Evolutionary conservation across 2,797 vertebrate genomes (phyloP), one percentile per base, ranked within the genome.

Genomic region (Todus mexicanus): DNA sequence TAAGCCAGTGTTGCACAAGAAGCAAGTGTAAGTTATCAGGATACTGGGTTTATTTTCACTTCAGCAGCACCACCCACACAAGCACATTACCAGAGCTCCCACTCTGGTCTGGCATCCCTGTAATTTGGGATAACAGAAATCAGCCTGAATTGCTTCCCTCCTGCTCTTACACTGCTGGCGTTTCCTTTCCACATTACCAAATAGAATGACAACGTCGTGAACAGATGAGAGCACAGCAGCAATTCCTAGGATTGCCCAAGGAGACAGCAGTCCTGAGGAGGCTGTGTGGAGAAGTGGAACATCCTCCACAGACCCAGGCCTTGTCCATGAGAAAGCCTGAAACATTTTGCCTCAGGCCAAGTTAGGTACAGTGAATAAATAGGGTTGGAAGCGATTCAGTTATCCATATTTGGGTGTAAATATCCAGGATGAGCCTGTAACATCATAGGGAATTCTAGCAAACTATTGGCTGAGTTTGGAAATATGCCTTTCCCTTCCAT

Each of bases 101-200:
- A 6, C 9, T 68, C 21, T 42, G 21, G 21, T 53, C 35, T 64
- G 54, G n/a, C 2, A 1, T 23, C 31, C 22, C 50, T 84, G 42
- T 22, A 63, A 72, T 70, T 70, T 68, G 35, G 60, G 48, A 11
- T 40, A 13, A 51, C 14, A 91, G 27, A n/a, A 22, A 21, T 27
- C 13, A 11, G 19, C 29, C 38, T 47, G 3, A 7, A 70, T 29
- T 47, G 40, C 74, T 50, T 73, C 38, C 38, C n/a, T 84, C n/a
- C n/a, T 1, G 2, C 42, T 19, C 59, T 48, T n/a, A 15, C 29
- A 16, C 15, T 15, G 12, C 5, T 3, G 5, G 3, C 9, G 4
- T 19, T 80, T 80, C 33, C 66, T 78, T 91, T 53, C n/a, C 5
- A 7, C 18, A 5, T 17, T 16, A 64, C 12, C 48, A 51, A 38